Evolutionary conservation across 2,888 invertebrate species (phyloP), one percentile per base, ranked within the genome.

Genomic region (Drosophila sordidapex): DNA sequence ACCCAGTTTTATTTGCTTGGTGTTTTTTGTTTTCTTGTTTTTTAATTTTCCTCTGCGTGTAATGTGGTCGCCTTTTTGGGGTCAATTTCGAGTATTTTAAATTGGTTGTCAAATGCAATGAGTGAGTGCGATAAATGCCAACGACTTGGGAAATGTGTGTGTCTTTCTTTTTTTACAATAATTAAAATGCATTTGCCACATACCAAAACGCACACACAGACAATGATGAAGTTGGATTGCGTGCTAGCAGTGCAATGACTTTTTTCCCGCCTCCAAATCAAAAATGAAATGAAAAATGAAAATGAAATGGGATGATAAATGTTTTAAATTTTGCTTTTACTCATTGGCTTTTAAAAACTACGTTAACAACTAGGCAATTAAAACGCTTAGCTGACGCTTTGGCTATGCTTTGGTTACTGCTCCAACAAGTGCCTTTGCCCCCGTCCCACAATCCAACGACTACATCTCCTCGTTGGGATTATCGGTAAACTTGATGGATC

Each of bases 401-500:
- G 81, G 83, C 83, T 84, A 76, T 58, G 77, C 89, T 88, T 86
- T 89, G 89, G 89, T 86, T 70, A 70, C 62, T 65, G 71, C 73
- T 70, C 43, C 8, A 52, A 31, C 48, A 18, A 31, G 48, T 60
- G 43, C 25, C 52, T 21, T 38, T 33, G 43, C 53, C 38, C 33
- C 27, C 25, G 43, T 27, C 27, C 48, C 27, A 8, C 6, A 21
- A 6, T 21, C 21, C 15, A 25, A 1, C 40, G 29, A 63, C 74
- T 85, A 87, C 43, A 70, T 58, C 43, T 87, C 87, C 31, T 90
- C 90, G 33, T 69, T 76, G 52, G 83, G 76, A 63, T 88, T 92
- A 65, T 93, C 91, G 21, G 83, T 88, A 61, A 90, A 92, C 75
- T 89, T 91, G 5, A 92, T 72, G 21, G 80, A 74, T 35, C 92